Evolutionary conservation across 2,797 vertebrate genomes (phyloP).

Genomic region (Muscicapa striata): DNA sequence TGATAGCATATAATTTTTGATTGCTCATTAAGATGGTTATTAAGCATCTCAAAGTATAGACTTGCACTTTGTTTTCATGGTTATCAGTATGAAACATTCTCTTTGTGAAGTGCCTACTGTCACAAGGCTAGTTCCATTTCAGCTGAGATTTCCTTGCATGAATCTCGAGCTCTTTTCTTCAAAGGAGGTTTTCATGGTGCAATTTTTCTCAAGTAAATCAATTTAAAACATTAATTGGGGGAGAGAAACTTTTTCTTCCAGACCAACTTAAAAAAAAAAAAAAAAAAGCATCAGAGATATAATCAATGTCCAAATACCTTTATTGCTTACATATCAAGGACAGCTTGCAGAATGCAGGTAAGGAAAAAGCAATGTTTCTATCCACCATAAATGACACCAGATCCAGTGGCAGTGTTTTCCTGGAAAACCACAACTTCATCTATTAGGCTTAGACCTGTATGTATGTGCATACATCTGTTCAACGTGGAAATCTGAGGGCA

Average conservation of each 20-base stretch:
- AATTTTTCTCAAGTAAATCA: constrained; percentile 68
- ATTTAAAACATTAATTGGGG: constrained; percentile 69
- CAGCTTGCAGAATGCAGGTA: not conserved
- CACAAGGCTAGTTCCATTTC: constrained; percentile 63
- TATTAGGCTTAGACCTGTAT: not conserved
- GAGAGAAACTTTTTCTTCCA: constrained; percentile 46
- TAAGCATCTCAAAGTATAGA: constrained; percentile 51
- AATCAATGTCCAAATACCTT: constrained; percentile 46
- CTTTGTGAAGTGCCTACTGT: constrained; percentile 50
- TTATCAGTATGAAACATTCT: constrained; percentile 68
- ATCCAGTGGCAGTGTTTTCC: not conserved
- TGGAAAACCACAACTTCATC: not conserved
- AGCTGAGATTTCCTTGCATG: constrained; percentile 37
- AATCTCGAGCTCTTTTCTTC: constrained; percentile 50
- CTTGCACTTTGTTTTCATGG: constrained; percentile 64
- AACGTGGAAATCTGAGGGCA: not conserved
- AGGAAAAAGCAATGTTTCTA: not conserved
- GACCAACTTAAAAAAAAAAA: not conserved
- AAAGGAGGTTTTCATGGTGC: constrained; percentile 58
- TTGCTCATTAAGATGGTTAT: constrained; percentile 63
- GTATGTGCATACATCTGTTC: not conserved
- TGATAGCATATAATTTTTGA: constrained; percentile 56
- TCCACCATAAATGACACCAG: not conserved
- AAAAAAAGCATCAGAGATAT: not conserved
- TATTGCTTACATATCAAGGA: constrained; percentile 74